phyloP scores from a whole-genome alignment of 2,113 vertebrate genomes.

The Stercorarius parasiticus region DNA sequence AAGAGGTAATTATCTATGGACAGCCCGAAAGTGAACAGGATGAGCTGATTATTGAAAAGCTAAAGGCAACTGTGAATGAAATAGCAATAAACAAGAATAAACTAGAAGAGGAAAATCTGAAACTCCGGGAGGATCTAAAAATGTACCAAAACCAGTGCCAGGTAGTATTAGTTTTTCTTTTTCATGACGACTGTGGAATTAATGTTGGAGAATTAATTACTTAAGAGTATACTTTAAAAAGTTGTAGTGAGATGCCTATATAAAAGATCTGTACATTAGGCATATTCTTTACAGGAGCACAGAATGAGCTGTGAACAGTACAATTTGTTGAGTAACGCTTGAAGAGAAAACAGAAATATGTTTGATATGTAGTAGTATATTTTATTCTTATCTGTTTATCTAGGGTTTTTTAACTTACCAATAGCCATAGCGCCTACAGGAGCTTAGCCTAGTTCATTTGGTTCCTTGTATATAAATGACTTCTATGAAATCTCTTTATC shows the following conservation, averaged over 20 bases:
- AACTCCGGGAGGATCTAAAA: constrained; percentile 72
- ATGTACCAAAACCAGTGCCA: constrained; percentile 73
- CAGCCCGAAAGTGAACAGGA: constrained; percentile 39
- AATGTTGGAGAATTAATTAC: neutral
- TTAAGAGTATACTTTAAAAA: neutral
- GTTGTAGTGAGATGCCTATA: neutral
- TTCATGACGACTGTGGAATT: neutral
- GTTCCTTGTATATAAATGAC: neutral
- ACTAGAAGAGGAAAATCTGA: constrained; percentile 76
- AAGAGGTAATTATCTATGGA: constrained; percentile 9
- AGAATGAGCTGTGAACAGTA: neutral
- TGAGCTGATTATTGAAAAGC: constrained; percentile 69
- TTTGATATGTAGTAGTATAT: neutral
- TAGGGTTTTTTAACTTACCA: neutral
- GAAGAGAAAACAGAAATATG: neutral
- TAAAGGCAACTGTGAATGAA: constrained; percentile 74
- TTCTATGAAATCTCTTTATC: neutral
- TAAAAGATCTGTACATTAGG: neutral
- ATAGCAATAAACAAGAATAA: constrained; percentile 70
- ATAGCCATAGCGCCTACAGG: neutral
- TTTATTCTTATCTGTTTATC: neutral
- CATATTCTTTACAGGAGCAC: neutral
- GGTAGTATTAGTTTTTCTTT: constrained; percentile 53
- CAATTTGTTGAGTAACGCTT: neutral
- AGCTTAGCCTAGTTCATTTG: neutral